Evolutionary conservation across 1,140 invertebrate species (phyloP), one percentile per base, ranked within the genome.

Genomic region (Ericerus pela): DNA sequence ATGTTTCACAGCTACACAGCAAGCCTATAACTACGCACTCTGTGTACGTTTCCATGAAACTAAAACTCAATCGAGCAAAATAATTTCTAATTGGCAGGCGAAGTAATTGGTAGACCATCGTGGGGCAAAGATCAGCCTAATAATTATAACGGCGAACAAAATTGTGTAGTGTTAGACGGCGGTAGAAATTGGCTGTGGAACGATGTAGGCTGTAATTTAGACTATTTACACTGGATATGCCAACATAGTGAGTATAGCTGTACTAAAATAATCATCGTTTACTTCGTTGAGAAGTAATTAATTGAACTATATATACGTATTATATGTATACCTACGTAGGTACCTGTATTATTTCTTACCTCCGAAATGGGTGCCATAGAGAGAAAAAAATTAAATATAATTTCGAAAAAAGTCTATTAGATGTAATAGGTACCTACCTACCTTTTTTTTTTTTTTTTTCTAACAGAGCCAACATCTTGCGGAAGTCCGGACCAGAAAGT

Each of bases 81-180:
- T n/a, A n/a, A n/a, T 56, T 22, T 62, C 62, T n/a, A n/a, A n/a
- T 61, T 60, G 64, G 16, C 61, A 86, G 85, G 85, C 22, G 80
- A 85, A 60, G 71, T 81, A 29, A 81, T 92, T 1, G 76, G 75
- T 11, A 81, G 79, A 60, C 87, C 87, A 5, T 75, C 82, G 1
- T 94, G 90, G 90, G 89, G 88, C 30, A 86, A 88, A 65, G 88
- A 92, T 63, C 90, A 95, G 64, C 90, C 90, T 0, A 94, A 94
- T 66, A 95, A 94, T 65, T 94, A 94, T 70, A 94, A 93, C 64
- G 87, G 88, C 0, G 87, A 94, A 64, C 90, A 95, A 68, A 93
- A 94, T 68, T 94, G 89, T 68, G 88, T 86, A 2, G 87, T 93
- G 6, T 70, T 94, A 54, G 90, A 95, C 64, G 88, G 89, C 2